These are phyloP conservation scores for Stenodera caucasica DNA, from an alignment of 2,888 invertebrate species.

Conservation along the genomic window DNA sequence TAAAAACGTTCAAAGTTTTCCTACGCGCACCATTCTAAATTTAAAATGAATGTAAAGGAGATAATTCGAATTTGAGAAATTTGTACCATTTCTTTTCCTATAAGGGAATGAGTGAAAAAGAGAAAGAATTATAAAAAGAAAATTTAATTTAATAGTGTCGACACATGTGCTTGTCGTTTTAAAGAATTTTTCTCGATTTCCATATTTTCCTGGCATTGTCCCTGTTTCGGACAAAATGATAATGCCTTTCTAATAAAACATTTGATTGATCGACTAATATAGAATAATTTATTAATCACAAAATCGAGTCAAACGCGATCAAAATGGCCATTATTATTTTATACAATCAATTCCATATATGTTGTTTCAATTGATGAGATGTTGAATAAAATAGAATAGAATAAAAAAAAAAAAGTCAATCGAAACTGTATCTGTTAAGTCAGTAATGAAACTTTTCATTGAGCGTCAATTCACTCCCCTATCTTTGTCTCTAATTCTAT, in stretches of 20 bases:
- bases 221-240: constrained; percentile 23
- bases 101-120: constrained; percentile 44
- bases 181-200: constrained; percentile 50
- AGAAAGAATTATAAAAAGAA: constrained; percentile 21
- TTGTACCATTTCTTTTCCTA: constrained; percentile 54
- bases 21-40: constrained; percentile 53
- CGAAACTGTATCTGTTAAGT: constrained; percentile 6
- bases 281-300: background rate
- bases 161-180: constrained; percentile 57
- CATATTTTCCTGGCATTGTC: constrained; percentile 43
- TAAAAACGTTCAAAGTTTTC: constrained; percentile 56
- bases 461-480: constrained; percentile 7
- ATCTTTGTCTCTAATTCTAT: constrained; percentile 5
- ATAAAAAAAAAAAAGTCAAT: background rate
- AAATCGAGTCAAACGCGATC: constrained; percentile 5
- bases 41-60: constrained; percentile 59
- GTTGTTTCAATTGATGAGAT: constrained; percentile 3
- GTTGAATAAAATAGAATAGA: background rate
- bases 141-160: constrained; percentile 57
- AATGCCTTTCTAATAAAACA: constrained; percentile 8
- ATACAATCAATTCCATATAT: too few relatives aligned
- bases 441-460: constrained; percentile 7
- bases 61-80: constrained; percentile 58
- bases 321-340: too few relatives aligned
- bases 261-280: constrained; percentile 2